Conservation (phyloP, 2,888 invertebrate genomes). For the Bhutanitis thaidina region DNA sequence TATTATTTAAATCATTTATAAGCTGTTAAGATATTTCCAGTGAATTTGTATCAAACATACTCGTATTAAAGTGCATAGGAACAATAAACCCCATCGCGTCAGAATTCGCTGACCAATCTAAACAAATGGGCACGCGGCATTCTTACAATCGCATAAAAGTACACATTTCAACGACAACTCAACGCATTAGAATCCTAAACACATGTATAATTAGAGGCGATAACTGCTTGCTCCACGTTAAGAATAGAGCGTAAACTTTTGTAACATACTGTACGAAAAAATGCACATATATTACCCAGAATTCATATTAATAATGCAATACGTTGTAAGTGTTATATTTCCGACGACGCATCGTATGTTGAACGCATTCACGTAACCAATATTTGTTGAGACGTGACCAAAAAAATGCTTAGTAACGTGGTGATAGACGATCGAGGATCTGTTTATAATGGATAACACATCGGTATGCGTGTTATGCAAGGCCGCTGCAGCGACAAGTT, state of each 20-base stretch:
- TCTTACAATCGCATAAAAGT: neutral
- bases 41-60: too few species aligned
- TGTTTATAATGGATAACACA: neutral
- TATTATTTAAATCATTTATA: too few species aligned
- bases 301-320: conserved; percentile 2
- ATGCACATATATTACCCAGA: conserved; percentile 5
- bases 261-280: neutral
- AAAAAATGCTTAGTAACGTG: neutral
- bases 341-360: neutral
- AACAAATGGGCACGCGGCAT: neutral
- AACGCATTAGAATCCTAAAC: neutral
- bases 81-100: neutral
- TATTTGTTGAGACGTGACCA: neutral
- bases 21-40: too few species aligned
- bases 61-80: too few species aligned
- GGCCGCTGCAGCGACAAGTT: conserved; percentile 1
- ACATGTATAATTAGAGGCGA: neutral
- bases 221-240: neutral
- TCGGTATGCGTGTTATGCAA: conserved; percentile 11
- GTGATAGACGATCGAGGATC: neutral
- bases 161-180: neutral
- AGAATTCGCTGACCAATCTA: conserved; percentile 2
- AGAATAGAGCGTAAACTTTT: neutral
- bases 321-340: neutral
- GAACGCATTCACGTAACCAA: neutral